These are phyloP conservation scores for Alfaro cultratus DNA, from an alignment of 2,797 vertebrate genomes.

Conservation along the genomic window DNA sequence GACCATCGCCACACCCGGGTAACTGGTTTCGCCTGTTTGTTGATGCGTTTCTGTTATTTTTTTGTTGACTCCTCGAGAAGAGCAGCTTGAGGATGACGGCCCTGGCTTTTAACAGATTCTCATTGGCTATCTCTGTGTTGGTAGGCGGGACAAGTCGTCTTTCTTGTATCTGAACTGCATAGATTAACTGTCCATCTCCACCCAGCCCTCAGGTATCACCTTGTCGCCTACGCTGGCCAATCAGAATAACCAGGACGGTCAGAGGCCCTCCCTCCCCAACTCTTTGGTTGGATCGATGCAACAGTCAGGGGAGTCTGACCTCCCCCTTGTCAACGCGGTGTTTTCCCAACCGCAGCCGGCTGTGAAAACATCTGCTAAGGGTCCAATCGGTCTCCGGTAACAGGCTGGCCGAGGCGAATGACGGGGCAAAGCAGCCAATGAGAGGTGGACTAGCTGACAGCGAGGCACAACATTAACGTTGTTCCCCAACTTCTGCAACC, in stretches of 20 bases:
- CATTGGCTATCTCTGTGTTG: constrained; percentile 46
- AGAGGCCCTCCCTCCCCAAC: constrained; percentile 34
- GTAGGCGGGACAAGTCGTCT: constrained; percentile 56
- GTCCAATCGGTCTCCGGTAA: neutral
- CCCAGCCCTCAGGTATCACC: constrained; percentile 40
- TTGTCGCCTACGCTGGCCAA: constrained; percentile 17
- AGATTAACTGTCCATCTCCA: constrained; percentile 71
- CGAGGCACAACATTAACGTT: neutral
- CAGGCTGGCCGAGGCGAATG: constrained; percentile 52
- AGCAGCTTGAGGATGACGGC: constrained; percentile 25
- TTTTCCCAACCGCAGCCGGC: constrained; percentile 12
- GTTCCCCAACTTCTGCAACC: neutral
- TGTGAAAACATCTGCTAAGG: neutral
- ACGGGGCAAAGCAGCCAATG: constrained; percentile 56
- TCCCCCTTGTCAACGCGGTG: neutral
- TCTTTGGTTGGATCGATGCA: constrained; percentile 56
- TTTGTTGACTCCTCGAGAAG: constrained; percentile 41
- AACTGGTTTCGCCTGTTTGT: constrained; percentile 11
- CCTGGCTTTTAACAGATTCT: constrained; percentile 10
- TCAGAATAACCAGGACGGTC: constrained; percentile 31
- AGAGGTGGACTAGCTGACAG: constrained; percentile 38
- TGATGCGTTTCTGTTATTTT: constrained; percentile 32
- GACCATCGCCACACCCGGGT: constrained; percentile 46
- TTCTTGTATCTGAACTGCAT: constrained; percentile 77
- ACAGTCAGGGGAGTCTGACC: constrained; percentile 40